Base-by-base conservation (phyloP, 2,797 vertebrate genomes). In the Anabacerthia variegaticeps region DNA sequence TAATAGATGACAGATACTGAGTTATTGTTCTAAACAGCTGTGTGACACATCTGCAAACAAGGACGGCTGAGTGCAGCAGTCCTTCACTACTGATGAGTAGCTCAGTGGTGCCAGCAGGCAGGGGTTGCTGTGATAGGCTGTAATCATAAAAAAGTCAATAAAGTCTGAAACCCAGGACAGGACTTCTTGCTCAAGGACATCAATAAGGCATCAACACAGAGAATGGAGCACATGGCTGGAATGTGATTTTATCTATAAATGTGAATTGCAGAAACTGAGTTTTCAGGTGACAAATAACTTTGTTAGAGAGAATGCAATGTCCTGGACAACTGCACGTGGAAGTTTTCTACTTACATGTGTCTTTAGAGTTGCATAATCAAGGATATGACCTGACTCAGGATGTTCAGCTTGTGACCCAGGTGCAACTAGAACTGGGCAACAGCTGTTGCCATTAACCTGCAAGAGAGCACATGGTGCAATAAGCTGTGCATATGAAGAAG, bases 151-250 rank as follows among this genome's bases (percentile, higher is more conserved):
- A 5, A 81, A 77, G 19, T 19, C 26, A 36, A 27, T n/a, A 19
- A 48, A 67, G 12, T 39, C 56, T 91, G 61, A 85, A 58, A 49
- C 9, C 18, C 34, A 80, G 46, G 21, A 43, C 6, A 24, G 44
- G 46, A n/a, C 15, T 2, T 81, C 55, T 82, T 82, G 34, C 20
- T 65, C 44, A 43, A 61, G 58, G n/a, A 63, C 16, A 61, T 79
- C 74, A 32, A 5, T 26, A 34, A 28, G 20, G 5, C 8, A 18
- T 11, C 43, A 32, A 6, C 0, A 0, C 7, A 85, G 74, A 79
- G 7, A 12, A 10, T 8, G 7, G 9, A 58, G 18, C 30, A 36
- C 7, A 1, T 13, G 28, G 19, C n/a, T 85, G 36, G 10, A 56
- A 61, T 46, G 37, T 55, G 22, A 34, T 48, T 91, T 85, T 7